Base-by-base conservation (phyloP, 2,888 invertebrate genomes). In the Cyaniris semiargus region DNA sequence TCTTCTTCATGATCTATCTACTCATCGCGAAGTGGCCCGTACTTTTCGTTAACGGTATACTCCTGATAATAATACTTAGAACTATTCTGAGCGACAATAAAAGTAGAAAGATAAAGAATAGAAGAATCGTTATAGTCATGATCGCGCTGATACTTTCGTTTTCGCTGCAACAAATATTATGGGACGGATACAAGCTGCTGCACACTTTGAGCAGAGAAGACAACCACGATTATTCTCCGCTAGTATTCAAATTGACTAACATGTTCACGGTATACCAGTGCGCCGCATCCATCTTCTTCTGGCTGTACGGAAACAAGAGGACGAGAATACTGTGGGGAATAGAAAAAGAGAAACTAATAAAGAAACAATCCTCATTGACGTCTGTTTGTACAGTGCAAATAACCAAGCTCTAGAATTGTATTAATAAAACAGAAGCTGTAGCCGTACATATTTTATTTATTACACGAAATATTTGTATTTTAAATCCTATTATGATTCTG, bases 221-320 rank as follows among this genome's bases (percentile, higher is more conserved):
- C 27, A 78, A 80, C 3, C 80, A 81, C 7, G 74, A 79, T 7
- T 18, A 81, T 8, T 79, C 82, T 0, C 81, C 82, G 6, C 7
- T 78, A 15, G 76, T 82, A 23, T 79, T 83, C 38, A 79, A 81
- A n/a, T 74, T 81, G 15, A 79, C 81, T 5, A 83, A 81, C 75
- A 81, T 83, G 31, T 70, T 86, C 0, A 80, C 88, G 0, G 82
- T 90, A 79, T 93, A 89, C 80, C 89, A 92, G 60, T 92, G 91
- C 82, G 88, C 88, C 0, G 82, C 88, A 58, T 87, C 92, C 0
- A 89, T 89, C 71, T 79, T 86, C 10, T 93, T 93, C 81, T 93
- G 93, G 93, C 83, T 93, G 6, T 89, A 91, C 77, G 93, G 90
- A 1, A 93, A 93, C 78, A 83, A 84, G 1, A 86, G 86, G 6